phyloP scores from a whole-genome alignment of 2,888 invertebrate species.

The Ormyrus labotus region DNA sequence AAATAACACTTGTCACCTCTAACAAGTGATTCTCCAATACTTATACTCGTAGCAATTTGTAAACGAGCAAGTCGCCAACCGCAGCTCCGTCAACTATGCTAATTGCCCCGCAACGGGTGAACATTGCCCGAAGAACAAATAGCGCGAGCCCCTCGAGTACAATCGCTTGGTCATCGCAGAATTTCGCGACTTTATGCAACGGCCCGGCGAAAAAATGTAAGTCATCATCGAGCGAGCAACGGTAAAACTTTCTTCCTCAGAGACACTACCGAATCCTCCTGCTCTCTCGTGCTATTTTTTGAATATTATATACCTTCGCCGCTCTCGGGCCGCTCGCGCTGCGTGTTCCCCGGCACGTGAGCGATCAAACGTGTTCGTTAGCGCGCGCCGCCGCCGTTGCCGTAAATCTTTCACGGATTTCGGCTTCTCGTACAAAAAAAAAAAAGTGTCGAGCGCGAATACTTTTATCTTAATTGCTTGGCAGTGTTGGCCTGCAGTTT shows the following conservation, averaged over 20 bases:
- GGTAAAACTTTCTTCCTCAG: slow-evolving; percentile 30
- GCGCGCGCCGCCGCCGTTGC: slow-evolving; percentile 17
- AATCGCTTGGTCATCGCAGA: too few relatives aligned
- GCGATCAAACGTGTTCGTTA: slow-evolving; percentile 23
- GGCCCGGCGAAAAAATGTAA: background rate
- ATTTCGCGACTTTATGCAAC: slow-evolving; percentile 32
- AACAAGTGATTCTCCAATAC: too few relatives aligned
- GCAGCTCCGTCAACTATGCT: too few relatives aligned
- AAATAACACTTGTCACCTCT: too few relatives aligned
- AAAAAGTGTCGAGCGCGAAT: slow-evolving; percentile 10
- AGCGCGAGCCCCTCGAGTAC: too few relatives aligned
- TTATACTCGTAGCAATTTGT: too few relatives aligned
- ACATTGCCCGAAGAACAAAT: too few relatives aligned
- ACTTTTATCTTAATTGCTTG: slow-evolving; percentile 20
- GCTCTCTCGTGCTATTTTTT: slow-evolving; percentile 8
- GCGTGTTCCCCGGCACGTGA: slow-evolving; percentile 33
- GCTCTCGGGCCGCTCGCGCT: background rate
- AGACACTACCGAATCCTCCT: background rate
- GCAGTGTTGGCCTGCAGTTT: background rate
- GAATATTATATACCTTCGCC: background rate
- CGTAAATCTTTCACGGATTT: slow-evolving; percentile 19
- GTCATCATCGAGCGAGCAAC: slow-evolving; percentile 13
- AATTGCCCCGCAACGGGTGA: too few relatives aligned
- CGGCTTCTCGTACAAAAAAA: background rate
- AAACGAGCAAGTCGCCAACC: too few relatives aligned